Base-by-base conservation (phyloP, 2,113 vertebrate genomes). In the Phylloscopus trochilus region DNA sequence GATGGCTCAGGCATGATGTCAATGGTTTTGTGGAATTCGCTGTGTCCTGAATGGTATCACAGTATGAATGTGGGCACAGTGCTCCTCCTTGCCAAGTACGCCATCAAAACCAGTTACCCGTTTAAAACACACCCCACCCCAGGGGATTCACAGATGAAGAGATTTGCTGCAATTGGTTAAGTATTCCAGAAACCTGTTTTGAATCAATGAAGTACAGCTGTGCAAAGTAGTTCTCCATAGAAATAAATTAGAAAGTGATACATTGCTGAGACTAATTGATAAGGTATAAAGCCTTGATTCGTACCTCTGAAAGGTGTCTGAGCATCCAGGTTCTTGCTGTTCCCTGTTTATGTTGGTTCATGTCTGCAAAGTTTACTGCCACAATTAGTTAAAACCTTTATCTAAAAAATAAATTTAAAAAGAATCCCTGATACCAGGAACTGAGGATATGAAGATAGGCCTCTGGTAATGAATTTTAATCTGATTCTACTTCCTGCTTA, bases 1-100 rank as follows among this genome's bases (percentile, higher is more conserved):
- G 99, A 99, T 97, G 97, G 97, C 95, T 99, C 98, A 51, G 99
- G 99, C 69, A 98, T 98, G 53, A 98, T 99, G 98, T 98, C 98
- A 6, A 96, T 99, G 67, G 99, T 99, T 93, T 96, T 99, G 77
- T 99, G 99, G 99, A 99, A 99, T 30, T 97, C 98, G 5, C 88
- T 99, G 46, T 99, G 99, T 96, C 98, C 97, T 8, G 97, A 99
- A n/a, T 99, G 99, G 98, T 99, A 99, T 91, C 98, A 98, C 94
- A 98, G 97, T 39, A 86, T 99, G 70, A 96, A 95, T 14, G 97
- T 99, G 64, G 99, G 99, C 91, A 98, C 98, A 0, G 98, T 99
- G 83, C 93, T 99, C 31, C 98, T 99, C 56, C 97, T 99, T 83
- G 98, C 99, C 74, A 96, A 98, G 79, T 99, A 99, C 37, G 77